Percentiles rank a stretch among this genome's conserved stretches.
Conservation (phyloP, 2,113 vertebrate species). For the Chinchilla lanigera region DNA sequence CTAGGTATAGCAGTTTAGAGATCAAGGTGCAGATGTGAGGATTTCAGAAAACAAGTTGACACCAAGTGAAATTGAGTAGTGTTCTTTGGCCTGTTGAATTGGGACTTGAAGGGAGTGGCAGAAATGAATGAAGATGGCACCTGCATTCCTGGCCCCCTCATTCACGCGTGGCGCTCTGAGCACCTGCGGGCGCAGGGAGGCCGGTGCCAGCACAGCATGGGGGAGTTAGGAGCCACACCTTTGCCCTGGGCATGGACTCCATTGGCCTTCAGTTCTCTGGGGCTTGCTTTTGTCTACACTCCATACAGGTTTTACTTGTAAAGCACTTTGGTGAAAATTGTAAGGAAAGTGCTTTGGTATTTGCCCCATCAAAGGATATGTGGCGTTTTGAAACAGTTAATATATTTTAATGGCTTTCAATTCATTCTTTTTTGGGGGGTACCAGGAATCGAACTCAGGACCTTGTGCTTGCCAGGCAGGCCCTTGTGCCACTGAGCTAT, state of each 20-base stretch:
- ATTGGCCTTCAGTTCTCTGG: background rate
- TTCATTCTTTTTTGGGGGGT: too few species aligned
- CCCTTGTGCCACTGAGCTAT: too few species aligned
- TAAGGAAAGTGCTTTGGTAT: constrained; percentile 15
- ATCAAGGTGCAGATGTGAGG: background rate
- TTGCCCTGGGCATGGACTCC: background rate
- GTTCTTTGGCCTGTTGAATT: background rate
- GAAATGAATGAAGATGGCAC: background rate
- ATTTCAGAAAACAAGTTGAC: constrained; percentile 23
- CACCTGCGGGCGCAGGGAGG: background rate
- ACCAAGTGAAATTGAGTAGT: constrained; percentile 16
- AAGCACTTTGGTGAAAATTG: constrained; percentile 52
- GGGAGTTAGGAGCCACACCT: background rate
- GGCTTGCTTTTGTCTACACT: constrained; percentile 71
- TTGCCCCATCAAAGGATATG: constrained; percentile 11
- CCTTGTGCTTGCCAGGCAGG: too few species aligned
- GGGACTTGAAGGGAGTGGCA: background rate
- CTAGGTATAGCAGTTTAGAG: background rate
- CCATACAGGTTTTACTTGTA: constrained; percentile 58
- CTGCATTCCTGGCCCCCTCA: background rate
- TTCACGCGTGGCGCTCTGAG: background rate
- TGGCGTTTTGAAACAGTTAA: constrained; percentile 62
- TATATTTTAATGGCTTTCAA: constrained; percentile 70
- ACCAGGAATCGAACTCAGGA: too few species aligned
- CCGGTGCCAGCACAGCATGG: background rate